Conservation (phyloP, 2,888 invertebrate species). For the Idaea dimidiata region DNA sequence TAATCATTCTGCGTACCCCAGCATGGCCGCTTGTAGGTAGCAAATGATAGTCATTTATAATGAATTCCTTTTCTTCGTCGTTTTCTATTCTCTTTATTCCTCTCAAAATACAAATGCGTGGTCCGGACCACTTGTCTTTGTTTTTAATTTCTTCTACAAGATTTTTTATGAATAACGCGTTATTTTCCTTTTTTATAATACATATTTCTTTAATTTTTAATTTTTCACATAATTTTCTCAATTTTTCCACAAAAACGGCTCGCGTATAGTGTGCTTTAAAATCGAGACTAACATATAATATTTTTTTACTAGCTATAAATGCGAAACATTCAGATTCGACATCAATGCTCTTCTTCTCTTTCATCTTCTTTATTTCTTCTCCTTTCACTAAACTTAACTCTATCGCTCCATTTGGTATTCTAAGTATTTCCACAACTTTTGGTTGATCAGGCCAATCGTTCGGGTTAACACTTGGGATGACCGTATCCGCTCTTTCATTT, state of each 20-base stretch:
- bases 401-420: slow-evolving; percentile 18
- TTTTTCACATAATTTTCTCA: slow-evolving; percentile 23
- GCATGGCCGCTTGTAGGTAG: slow-evolving; percentile 30
- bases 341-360: no score
- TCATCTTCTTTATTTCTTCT: slow-evolving; percentile 11
- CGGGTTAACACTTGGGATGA: slow-evolving; percentile 10
- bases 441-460: slow-evolving; percentile 25
- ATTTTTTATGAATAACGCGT: slow-evolving; percentile 19
- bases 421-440: slow-evolving; percentile 22
- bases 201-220: slow-evolving; percentile 15
- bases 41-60: slow-evolving; percentile 29
- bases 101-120: slow-evolving; percentile 25
- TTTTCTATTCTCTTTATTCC: slow-evolving; percentile 21
- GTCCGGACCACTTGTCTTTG: slow-evolving; percentile 21
- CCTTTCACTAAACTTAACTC: slow-evolving; percentile 19
- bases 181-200: slow-evolving; percentile 17
- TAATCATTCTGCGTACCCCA: slow-evolving; percentile 21
- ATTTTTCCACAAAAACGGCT: no score
- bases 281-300: no score
- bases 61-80: slow-evolving; percentile 21
- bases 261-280: slow-evolving; percentile 22
- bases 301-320: no score
- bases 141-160: slow-evolving; percentile 20
- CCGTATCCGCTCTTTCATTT: not conserved
- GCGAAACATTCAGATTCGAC: no score